A percentile compares a stretch with the other conserved stretches of the same genome.
Conservation (phyloP, 2,113 vertebrate species). For the Ancistrus triradiatus region DNA sequence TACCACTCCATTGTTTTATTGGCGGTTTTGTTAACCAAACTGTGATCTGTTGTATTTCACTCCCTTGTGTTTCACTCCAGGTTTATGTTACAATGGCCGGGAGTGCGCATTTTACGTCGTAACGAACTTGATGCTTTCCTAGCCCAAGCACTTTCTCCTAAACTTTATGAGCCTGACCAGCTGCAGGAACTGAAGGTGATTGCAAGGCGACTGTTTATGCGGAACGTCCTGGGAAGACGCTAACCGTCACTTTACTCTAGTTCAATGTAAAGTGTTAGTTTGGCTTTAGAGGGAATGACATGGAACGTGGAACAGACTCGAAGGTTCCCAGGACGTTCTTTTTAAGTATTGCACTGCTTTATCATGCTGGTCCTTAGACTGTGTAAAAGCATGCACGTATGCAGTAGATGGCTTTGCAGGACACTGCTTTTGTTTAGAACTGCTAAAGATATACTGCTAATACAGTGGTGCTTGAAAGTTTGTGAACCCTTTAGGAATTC, state of each 20-base stretch:
- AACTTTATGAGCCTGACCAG: slow-evolving; percentile 95
- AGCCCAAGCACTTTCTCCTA: slow-evolving; percentile 92
- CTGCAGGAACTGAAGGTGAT: slow-evolving; percentile 97
- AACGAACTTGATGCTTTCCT: slow-evolving; percentile 96
- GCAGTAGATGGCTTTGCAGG: slow-evolving; percentile 40
- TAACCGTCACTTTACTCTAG: not conserved
- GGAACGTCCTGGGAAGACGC: slow-evolving; percentile 50
- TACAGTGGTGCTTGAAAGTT: too few relatives aligned
- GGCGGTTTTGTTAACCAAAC: too few relatives aligned
- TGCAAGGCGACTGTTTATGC: slow-evolving; percentile 49
- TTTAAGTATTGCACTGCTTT: slow-evolving; percentile 48
- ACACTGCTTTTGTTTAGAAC: not conserved
- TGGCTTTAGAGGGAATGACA: not conserved
- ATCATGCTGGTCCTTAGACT: too few relatives aligned
- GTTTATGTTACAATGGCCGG: slow-evolving; percentile 97
- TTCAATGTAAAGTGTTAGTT: not conserved
- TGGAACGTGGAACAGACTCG: not conserved
- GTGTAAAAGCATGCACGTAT: too few relatives aligned
- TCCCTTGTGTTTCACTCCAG: slow-evolving; percentile 70
- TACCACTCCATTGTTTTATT: too few relatives aligned
- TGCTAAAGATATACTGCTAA: too few relatives aligned
- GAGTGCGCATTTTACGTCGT: slow-evolving; percentile 89
- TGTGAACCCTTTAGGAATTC: too few relatives aligned
- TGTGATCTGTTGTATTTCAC: slow-evolving; percentile 48
- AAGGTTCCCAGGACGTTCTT: slow-evolving; percentile 54